These are phyloP conservation scores for Lamprologus speciosus DNA, from an alignment of 2,113 vertebrate species.

Conservation along the genomic window DNA sequence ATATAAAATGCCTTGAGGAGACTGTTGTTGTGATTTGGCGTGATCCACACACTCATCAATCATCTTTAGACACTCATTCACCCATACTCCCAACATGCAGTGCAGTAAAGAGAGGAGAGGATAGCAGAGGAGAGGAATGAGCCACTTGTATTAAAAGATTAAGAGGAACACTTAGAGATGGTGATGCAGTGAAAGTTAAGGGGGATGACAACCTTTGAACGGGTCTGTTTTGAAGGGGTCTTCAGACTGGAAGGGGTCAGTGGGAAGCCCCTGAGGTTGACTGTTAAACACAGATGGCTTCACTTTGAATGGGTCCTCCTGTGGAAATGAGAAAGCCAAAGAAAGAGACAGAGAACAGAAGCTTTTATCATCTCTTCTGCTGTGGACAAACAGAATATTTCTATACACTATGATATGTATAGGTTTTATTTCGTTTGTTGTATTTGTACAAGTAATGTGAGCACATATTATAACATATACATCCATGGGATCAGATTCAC, in stretches of 20 bases:
- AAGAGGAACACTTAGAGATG: neutral
- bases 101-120: neutral
- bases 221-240: slow-evolving; percentile 95
- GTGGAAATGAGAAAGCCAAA: neutral
- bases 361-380: neutral
- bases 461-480: neutral
- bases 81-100: neutral
- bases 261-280: slow-evolving; percentile 77
- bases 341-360: neutral
- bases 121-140: neutral
- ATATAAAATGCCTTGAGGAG: neutral
- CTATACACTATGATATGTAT: neutral
- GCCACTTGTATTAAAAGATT: neutral
- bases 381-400: neutral
- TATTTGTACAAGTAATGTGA: neutral
- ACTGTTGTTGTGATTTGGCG: neutral
- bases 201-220: slow-evolving; percentile 77
- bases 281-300: slow-evolving; percentile 83
- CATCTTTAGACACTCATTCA: neutral
- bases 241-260: slow-evolving; percentile 91
- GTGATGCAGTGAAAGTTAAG: neutral
- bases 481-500: neutral
- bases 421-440: neutral
- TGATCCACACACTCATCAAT: neutral
- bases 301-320: slow-evolving; percentile 94